Evolutionary conservation across 2,888 invertebrate species (phyloP).

Genomic region (Urechis unicinctus): DNA sequence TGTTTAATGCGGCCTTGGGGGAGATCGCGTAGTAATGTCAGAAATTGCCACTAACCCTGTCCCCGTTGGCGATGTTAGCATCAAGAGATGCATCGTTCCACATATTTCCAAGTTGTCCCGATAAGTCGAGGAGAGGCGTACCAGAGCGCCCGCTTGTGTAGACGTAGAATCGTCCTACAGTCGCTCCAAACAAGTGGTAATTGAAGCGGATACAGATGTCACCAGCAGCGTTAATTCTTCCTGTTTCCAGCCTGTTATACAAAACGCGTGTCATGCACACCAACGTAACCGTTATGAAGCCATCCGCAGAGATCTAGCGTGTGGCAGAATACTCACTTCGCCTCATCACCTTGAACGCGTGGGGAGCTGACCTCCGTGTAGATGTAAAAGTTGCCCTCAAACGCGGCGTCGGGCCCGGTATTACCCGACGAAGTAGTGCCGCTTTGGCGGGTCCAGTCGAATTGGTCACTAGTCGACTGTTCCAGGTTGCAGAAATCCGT

Average conservation of each 20-base stretch:
- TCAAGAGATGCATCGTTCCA: not conserved
- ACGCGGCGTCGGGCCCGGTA: too few relatives aligned
- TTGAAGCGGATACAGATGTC: slow-evolving; percentile 27
- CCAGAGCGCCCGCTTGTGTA: too few relatives aligned
- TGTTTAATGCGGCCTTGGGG: too few relatives aligned
- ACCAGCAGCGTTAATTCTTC: slow-evolving; percentile 12
- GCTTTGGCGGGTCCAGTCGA: slow-evolving; percentile 37
- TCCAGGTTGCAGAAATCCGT: slow-evolving; percentile 9
- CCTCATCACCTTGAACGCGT: slow-evolving; percentile 27
- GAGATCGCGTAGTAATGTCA: too few relatives aligned
- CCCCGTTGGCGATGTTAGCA: not conserved
- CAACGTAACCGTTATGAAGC: too few relatives aligned
- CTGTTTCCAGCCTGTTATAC: too few relatives aligned
- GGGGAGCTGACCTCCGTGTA: slow-evolving; percentile 36
- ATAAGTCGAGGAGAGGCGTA: too few relatives aligned
- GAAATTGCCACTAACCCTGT: slow-evolving; percentile 3
- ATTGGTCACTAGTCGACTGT: slow-evolving; percentile 29
- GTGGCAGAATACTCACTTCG: slow-evolving; percentile 8
- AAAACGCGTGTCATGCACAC: too few relatives aligned
- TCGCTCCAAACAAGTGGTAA: slow-evolving; percentile 27
- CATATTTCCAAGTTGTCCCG: too few relatives aligned
- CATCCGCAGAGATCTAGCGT: not conserved
- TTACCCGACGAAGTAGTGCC: slow-evolving; percentile 27
- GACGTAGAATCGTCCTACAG: slow-evolving; percentile 12
- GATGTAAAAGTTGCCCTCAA: slow-evolving; percentile 28